phyloP scores from a whole-genome alignment of 2,113 vertebrate species.

The Haliaeetus leucogaster region DNA sequence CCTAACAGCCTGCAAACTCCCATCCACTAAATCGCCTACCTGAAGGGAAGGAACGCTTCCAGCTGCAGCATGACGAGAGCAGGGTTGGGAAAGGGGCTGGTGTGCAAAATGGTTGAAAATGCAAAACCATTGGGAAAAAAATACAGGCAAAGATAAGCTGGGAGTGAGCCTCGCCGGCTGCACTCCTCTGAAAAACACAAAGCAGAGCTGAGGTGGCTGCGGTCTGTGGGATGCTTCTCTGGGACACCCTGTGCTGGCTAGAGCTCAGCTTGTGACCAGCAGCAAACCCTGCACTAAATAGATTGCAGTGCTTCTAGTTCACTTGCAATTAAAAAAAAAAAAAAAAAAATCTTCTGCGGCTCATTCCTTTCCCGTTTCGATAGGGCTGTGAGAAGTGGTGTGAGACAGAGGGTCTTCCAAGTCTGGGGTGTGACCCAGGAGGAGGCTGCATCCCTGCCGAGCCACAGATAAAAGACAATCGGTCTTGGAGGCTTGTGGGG shows the following conservation, averaged over 20 bases:
- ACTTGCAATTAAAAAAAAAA: neutral
- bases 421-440: neutral
- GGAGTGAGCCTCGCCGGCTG: neutral
- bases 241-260: no score
- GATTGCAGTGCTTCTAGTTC: neutral
- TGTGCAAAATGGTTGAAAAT: neutral
- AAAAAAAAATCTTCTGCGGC: neutral
- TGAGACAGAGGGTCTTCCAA: neutral
- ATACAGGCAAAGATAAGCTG: neutral
- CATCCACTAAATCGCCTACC: no score
- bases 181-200: accelerated
- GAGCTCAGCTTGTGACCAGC: neutral
- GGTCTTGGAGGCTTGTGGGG: accelerated
- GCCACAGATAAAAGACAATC: accelerated
- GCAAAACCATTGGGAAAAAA: neutral
- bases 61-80: neutral
- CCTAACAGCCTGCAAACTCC: neutral
- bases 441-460: neutral
- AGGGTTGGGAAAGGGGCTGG: neutral
- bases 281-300: accelerated
- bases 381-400: neutral
- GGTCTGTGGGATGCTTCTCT: neutral
- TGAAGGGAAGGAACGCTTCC: accelerated
- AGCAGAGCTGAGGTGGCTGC: accelerated
- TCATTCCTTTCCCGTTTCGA: accelerated